Percentiles rank a stretch among this genome's conserved stretches.
Conservation (phyloP, 2,888 invertebrate genomes). For the Balanococcus diminutus region DNA sequence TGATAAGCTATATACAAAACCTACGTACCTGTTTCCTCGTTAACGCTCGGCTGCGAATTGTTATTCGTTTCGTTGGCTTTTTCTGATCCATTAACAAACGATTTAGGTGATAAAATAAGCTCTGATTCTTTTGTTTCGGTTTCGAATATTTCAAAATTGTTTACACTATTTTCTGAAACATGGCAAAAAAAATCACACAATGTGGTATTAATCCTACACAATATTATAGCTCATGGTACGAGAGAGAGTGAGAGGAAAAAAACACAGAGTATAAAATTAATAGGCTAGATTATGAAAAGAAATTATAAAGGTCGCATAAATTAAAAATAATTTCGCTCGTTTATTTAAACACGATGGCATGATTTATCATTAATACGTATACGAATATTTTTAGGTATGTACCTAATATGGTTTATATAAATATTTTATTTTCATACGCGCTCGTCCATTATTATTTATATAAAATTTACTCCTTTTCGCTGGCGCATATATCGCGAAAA, state of each 20-base stretch:
- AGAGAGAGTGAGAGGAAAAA: not conserved
- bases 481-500: conserved; percentile 25
- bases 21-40: conserved; percentile 44
- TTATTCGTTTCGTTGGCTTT: conserved; percentile 36
- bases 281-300: conserved; percentile 13
- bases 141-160: conserved; percentile 49
- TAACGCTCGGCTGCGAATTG: conserved; percentile 14
- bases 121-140: conserved; percentile 50
- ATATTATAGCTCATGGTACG: not conserved
- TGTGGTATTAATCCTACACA: no score
- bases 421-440: conserved; percentile 30
- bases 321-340: conserved; percentile 1
- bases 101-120: conserved; percentile 52
- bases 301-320: conserved; percentile 15
- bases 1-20: not conserved
- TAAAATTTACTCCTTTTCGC: not conserved
- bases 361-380: conserved; percentile 12
- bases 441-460: conserved; percentile 35
- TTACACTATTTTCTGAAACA: conserved; percentile 50
- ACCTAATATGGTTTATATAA: not conserved
- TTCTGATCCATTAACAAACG: conserved; percentile 43
- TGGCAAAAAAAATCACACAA: not conserved
- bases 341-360: not conserved
- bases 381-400: not conserved
- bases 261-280: not conserved